Percentiles rank a stretch among this genome's conserved stretches.
Conservation (phyloP, 2,888 invertebrate species). For the Tuta absoluta region DNA sequence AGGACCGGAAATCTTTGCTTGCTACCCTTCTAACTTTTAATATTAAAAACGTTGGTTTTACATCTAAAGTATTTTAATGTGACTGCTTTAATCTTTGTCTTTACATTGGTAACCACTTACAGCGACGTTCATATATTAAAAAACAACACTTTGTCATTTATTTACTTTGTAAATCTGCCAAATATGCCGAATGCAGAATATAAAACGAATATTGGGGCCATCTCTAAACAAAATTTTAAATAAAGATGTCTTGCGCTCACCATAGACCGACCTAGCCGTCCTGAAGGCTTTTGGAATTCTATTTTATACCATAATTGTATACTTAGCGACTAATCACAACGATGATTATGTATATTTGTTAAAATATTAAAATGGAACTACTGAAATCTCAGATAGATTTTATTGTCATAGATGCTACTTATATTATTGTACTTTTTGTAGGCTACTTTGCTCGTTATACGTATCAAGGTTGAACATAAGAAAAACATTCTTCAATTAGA, state of each 20-base stretch:
- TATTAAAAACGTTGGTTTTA: too few relatives aligned
- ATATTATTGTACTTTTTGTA: conserved; percentile 18
- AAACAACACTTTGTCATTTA: too few relatives aligned
- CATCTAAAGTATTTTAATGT: too few relatives aligned
- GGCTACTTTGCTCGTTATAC: conserved; percentile 16
- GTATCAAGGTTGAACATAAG: conserved; percentile 10
- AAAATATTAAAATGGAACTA: conserved; percentile 28
- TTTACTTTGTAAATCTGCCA: too few relatives aligned
- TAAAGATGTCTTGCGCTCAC: conserved; percentile 27
- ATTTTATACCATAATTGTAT: conserved; percentile 55
- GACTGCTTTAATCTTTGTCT: too few relatives aligned
- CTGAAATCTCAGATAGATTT: conserved; percentile 26
- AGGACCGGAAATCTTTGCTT: too few relatives aligned
- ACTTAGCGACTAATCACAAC: conserved; percentile 78
- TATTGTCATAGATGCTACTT: conserved; percentile 29
- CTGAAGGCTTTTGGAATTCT: conserved; percentile 71
- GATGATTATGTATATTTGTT: conserved; percentile 50
- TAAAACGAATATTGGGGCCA: too few relatives aligned
- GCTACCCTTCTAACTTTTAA: too few relatives aligned
- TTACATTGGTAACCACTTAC: too few relatives aligned
- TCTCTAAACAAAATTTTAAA: too few relatives aligned
- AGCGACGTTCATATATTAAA: too few relatives aligned
- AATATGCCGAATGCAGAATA: too few relatives aligned
- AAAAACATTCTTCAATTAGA: background rate
- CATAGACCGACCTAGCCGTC: conserved; percentile 72